These are phyloP conservation scores for Micromussa lordhowensis DNA, from an alignment of 92 coral and sea anemone genomes.

Conservation along the genomic window DNA sequence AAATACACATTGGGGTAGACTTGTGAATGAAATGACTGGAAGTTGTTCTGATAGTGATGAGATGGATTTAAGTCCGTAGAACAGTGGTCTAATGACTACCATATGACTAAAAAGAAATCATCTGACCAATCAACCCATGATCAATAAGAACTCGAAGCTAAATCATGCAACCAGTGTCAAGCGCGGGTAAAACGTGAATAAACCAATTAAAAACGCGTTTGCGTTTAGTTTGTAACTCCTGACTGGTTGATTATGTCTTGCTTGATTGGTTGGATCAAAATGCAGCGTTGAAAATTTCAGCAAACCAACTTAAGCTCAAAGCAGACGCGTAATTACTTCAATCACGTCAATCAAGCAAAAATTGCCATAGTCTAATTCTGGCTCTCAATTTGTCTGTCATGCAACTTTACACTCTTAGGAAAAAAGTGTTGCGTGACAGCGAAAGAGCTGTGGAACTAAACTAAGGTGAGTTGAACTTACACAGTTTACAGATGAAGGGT, in stretches of 20 bases:
- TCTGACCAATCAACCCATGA: neutral
- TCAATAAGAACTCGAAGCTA: neutral
- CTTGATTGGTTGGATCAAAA: neutral
- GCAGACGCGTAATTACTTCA: neutral
- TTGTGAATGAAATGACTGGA: neutral
- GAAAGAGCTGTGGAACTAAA: too few relatives aligned
- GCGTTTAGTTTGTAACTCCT: neutral
- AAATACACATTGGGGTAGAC: neutral
- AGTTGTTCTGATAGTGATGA: neutral
- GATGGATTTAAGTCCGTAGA: neutral
- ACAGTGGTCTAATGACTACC: neutral
- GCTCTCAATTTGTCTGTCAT: too few relatives aligned
- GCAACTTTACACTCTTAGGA: too few relatives aligned
- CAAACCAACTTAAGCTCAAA: neutral
- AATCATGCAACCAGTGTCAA: neutral
- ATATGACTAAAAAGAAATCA: neutral
- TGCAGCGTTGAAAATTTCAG: neutral
- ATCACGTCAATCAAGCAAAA: neutral
- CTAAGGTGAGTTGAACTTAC: neutral
- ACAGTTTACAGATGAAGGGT: conserved; percentile 32
- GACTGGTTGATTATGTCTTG: neutral
- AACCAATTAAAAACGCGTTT: neutral
- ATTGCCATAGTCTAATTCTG: neutral
- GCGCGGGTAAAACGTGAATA: neutral
- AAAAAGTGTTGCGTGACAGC: too few relatives aligned